Conservation (phyloP, 1,140 invertebrate species). For the Schlechtendalia chinensis region DNA sequence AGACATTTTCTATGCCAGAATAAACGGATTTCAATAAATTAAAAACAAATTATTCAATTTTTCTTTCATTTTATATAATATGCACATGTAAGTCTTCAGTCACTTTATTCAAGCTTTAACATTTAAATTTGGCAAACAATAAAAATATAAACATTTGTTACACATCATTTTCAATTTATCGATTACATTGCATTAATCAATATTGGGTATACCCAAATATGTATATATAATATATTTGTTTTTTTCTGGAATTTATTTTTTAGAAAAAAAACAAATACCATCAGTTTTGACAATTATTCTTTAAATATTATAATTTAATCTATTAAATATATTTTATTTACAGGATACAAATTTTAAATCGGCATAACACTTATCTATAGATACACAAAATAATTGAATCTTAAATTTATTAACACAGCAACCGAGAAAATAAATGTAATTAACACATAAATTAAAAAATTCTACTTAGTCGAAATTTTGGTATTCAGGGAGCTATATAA, state of each 20-base stretch:
- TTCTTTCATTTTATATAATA: too few relatives aligned
- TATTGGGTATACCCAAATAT: too few relatives aligned
- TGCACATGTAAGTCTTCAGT: too few relatives aligned
- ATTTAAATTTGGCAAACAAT: too few relatives aligned
- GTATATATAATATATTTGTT: neutral
- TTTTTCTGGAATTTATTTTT: neutral
- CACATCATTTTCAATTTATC: too few relatives aligned
- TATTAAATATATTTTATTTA: slow-evolving; percentile 45
- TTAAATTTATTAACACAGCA: slow-evolving; percentile 25
- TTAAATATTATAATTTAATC: slow-evolving; percentile 27
- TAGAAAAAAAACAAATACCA: neutral
- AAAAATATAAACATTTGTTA: too few relatives aligned
- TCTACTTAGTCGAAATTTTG: slow-evolving; percentile 8
- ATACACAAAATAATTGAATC: slow-evolving; percentile 6
- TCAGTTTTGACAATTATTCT: slow-evolving; percentile 6
- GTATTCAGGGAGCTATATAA: slow-evolving; percentile 24
- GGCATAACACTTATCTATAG: slow-evolving; percentile 5
- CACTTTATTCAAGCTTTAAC: too few relatives aligned
- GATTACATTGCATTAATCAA: too few relatives aligned
- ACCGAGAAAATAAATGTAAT: neutral
- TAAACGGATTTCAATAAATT: too few relatives aligned
- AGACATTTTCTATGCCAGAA: too few relatives aligned
- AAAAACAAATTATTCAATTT: too few relatives aligned
- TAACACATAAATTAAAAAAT: slow-evolving; percentile 12
- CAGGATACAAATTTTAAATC: slow-evolving; percentile 29